Conservation (phyloP, 1,140 invertebrate genomes). For the Nixonia krombeini region DNA sequence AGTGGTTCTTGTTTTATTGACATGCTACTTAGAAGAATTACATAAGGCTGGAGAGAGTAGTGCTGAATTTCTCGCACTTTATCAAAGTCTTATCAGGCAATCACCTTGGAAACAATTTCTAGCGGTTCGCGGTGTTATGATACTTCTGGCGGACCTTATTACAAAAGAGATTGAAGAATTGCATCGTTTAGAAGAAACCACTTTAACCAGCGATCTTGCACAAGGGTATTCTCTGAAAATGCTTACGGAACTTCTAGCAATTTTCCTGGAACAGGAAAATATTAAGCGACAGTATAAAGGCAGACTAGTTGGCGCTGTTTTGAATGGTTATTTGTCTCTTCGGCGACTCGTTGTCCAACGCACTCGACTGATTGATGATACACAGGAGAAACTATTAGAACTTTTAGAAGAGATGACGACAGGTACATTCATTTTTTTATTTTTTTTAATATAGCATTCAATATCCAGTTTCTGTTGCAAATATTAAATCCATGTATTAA, state of each 20-base stretch:
- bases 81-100: conserved; percentile 87
- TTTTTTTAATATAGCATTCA: too few relatives aligned
- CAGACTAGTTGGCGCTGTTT: conserved; percentile 86
- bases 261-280: conserved; percentile 85
- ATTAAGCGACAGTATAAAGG: conserved; percentile 92
- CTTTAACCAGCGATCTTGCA: conserved; percentile 92
- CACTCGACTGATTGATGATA: conserved; percentile 95
- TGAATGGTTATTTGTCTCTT: conserved; percentile 95
- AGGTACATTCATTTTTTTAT: conserved; percentile 12
- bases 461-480: too few relatives aligned
- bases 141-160: conserved; percentile 87
- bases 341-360: conserved; percentile 93
- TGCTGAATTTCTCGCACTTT: conserved; percentile 90
- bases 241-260: conserved; percentile 88
- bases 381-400: conserved; percentile 95
- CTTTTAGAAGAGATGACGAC: conserved; percentile 97
- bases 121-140: conserved; percentile 87
- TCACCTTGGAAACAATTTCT: conserved; percentile 95
- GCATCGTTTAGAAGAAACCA: conserved; percentile 89
- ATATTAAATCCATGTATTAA: too few relatives aligned
- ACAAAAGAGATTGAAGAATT: conserved; percentile 90
- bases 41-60: conserved; percentile 89
- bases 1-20: conserved; percentile 87
- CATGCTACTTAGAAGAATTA: conserved; percentile 89
- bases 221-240: conserved; percentile 92